A percentile compares a stretch with the other conserved stretches of the same genome.
These are phyloP conservation scores for Drosophila pectinifera DNA, from an alignment of 1,140 invertebrate genomes.

Conservation along the genomic window DNA sequence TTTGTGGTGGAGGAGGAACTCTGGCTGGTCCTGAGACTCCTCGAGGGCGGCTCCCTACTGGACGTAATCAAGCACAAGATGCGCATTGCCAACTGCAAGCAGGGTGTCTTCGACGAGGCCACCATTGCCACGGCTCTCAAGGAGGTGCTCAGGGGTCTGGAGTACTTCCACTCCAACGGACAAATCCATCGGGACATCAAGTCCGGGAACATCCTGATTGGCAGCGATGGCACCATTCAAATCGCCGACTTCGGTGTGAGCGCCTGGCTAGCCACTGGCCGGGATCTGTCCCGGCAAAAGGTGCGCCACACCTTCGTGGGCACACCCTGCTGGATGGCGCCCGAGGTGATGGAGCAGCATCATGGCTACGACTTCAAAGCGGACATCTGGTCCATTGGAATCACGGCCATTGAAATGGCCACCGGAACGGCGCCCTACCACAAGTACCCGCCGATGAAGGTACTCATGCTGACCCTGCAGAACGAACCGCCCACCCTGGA, in stretches of 20 bases:
- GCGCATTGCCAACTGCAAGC: slow-evolving; percentile 94
- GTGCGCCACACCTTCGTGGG: slow-evolving; percentile 98
- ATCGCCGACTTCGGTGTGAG: slow-evolving; percentile 98
- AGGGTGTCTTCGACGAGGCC: slow-evolving; percentile 98
- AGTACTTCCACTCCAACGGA: slow-evolving; percentile 99
- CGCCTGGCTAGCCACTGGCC: slow-evolving; percentile 95
- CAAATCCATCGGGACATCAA: slow-evolving; percentile 99
- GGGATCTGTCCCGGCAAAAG: slow-evolving; percentile 96
- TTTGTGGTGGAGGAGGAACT: slow-evolving; percentile 99
- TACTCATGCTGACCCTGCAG: slow-evolving; percentile 98
- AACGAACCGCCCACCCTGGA: slow-evolving; percentile 99
- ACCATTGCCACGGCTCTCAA: slow-evolving; percentile 99
- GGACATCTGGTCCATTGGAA: slow-evolving; percentile 99
- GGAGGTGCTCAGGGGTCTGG: slow-evolving; percentile 99
- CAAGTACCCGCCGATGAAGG: slow-evolving; percentile 99
- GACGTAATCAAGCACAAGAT: slow-evolving; percentile 99
- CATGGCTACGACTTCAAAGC: slow-evolving; percentile 99
- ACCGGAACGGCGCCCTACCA: slow-evolving; percentile 99
- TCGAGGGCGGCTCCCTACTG: slow-evolving; percentile 95
- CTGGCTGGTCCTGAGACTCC: slow-evolving; percentile 96
- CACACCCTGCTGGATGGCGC: slow-evolving; percentile 99
- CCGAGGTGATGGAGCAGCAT: slow-evolving; percentile 99
- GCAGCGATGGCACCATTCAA: slow-evolving; percentile 98
- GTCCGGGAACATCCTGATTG: slow-evolving; percentile 98
- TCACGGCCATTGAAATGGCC: slow-evolving; percentile 99